Percentiles rank a stretch among this genome's conserved stretches.
phyloP scores from a whole-genome alignment of 1,140 invertebrate species.

The Psix sp. region DNA sequence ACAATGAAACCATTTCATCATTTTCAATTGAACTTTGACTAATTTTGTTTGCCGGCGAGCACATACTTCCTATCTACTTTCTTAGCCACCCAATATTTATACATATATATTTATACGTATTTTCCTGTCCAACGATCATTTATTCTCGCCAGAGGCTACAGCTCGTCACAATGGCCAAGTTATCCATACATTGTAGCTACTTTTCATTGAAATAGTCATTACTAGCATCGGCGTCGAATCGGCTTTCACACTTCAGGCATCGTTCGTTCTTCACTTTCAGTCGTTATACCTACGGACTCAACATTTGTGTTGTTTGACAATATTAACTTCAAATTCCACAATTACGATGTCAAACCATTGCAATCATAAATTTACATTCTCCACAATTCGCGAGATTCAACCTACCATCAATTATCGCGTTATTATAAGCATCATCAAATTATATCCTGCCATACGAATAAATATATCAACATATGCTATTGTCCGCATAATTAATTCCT shows the following conservation, averaged over 20 bases:
- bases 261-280: slow-evolving; percentile 48
- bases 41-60: no score
- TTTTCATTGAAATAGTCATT: slow-evolving; percentile 71
- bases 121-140: slow-evolving; percentile 72
- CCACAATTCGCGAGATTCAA: no score
- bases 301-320: slow-evolving; percentile 26
- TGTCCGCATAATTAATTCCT: slow-evolving; percentile 15
- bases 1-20: no score
- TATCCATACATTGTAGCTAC: slow-evolving; percentile 75
- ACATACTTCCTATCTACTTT: no score
- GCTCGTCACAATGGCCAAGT: slow-evolving; percentile 75
- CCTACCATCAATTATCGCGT: slow-evolving; percentile 12
- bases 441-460: background rate
- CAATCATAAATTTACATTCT: no score
- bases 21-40: no score
- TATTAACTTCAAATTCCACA: no score
- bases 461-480: slow-evolving; percentile 17
- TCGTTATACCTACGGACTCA: slow-evolving; percentile 39
- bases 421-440: slow-evolving; percentile 5
- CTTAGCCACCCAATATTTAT: slow-evolving; percentile 18
- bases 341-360: no score
- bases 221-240: slow-evolving; percentile 65
- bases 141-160: slow-evolving; percentile 73
- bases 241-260: slow-evolving; percentile 61
- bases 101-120: slow-evolving; percentile 50